Evolutionary conservation across 1,140 invertebrate genomes (phyloP).

Genomic region (Pseudoatta argentina): DNA sequence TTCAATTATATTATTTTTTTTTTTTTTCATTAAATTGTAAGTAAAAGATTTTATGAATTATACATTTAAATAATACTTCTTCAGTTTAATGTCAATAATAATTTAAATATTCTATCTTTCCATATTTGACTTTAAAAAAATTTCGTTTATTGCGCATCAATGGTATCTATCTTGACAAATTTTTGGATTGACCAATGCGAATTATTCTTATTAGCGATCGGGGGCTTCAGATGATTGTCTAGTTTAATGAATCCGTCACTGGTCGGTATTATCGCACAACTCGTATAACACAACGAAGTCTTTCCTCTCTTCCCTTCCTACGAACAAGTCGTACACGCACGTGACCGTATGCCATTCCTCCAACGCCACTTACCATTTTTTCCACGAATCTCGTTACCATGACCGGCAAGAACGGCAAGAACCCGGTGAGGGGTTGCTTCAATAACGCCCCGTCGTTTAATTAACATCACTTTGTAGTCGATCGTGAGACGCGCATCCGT

Average conservation of each 20-base stretch:
- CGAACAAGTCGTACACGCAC: conserved; percentile 70
- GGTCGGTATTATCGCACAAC: conserved; percentile 35
- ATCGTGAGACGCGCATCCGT: conserved; percentile 39
- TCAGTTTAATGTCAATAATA: too few species aligned
- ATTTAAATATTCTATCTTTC: too few species aligned
- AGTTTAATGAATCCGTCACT: conserved; percentile 49
- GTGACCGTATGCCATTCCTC: conserved; percentile 65
- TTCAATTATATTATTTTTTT: too few species aligned
- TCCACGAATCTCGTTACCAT: conserved; percentile 84
- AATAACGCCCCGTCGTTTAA: conserved; percentile 81
- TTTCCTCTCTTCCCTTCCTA: conserved; percentile 53
- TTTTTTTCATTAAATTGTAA: too few species aligned
- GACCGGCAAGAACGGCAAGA: conserved; percentile 82
- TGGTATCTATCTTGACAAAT: too few species aligned
- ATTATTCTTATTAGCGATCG: background rate
- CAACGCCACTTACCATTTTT: conserved; percentile 80
- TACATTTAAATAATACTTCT: too few species aligned
- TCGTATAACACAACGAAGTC: conserved; percentile 52
- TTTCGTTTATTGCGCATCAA: too few species aligned
- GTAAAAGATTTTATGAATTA: too few species aligned
- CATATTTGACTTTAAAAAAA: too few species aligned
- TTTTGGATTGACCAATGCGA: too few species aligned
- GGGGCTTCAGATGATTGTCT: background rate
- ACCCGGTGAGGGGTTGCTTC: conserved; percentile 73
- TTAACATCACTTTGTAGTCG: conserved; percentile 74